These are phyloP conservation scores for Caerostris darwini DNA, from an alignment of 1,140 invertebrate species.

Conservation along the genomic window DNA sequence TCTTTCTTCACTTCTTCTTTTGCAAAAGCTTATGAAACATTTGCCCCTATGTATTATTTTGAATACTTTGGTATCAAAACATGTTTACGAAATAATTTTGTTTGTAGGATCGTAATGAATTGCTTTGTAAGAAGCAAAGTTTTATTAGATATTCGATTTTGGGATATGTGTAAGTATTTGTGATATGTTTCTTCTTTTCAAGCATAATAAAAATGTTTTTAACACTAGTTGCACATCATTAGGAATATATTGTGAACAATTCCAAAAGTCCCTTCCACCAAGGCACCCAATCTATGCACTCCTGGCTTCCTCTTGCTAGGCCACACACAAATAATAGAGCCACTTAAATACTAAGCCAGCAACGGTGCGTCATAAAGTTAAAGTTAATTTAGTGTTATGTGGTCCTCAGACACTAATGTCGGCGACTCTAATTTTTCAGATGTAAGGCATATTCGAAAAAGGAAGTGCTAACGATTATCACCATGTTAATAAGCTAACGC, in stretches of 20 bases:
- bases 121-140: too few relatives aligned
- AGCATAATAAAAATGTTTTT: too few relatives aligned
- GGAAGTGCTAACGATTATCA: slow-evolving; percentile 75
- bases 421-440: slow-evolving; percentile 69
- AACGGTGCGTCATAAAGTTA: slow-evolving; percentile 64
- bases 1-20: background rate
- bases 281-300: slow-evolving; percentile 13
- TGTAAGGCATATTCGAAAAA: slow-evolving; percentile 75
- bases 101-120: too few relatives aligned
- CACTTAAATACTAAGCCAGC: slow-evolving; percentile 68
- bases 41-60: slow-evolving; percentile 25
- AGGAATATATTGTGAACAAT: slow-evolving; percentile 66
- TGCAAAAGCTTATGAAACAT: slow-evolving; percentile 24
- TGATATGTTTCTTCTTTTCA: too few relatives aligned
- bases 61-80: slow-evolving; percentile 1
- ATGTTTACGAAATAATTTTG: background rate
- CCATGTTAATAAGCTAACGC: slow-evolving; percentile 67
- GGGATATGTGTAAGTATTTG: too few relatives aligned
- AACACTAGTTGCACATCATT: slow-evolving; percentile 56
- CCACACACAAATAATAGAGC: slow-evolving; percentile 61
- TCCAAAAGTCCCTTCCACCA: background rate
- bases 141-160: too few relatives aligned
- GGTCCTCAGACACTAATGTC: slow-evolving; percentile 67
- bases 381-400: slow-evolving; percentile 76
- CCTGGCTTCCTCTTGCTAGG: slow-evolving; percentile 4